Conservation (phyloP, 1,140 invertebrate genomes). For the Neodiprion lecontei region DNA sequence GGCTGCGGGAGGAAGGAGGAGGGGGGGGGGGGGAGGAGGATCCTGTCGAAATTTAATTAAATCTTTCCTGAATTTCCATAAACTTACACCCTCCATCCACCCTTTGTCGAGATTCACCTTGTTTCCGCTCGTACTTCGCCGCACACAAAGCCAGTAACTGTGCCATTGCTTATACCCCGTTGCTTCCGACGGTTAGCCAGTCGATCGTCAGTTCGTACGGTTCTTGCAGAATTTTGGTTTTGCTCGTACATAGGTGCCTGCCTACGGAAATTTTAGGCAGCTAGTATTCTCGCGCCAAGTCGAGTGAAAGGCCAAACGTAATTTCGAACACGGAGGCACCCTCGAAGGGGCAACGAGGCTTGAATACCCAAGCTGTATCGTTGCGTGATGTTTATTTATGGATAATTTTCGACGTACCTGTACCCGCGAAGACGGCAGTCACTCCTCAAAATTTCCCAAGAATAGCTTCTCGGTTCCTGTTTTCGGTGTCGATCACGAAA, state of each 20-base stretch:
- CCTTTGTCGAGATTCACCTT: conserved; percentile 53
- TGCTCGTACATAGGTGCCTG: too few relatives aligned
- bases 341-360: neutral
- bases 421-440: too few relatives aligned
- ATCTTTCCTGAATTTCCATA: conserved; percentile 60
- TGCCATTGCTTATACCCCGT: too few relatives aligned
- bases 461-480: too few relatives aligned
- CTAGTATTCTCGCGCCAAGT: neutral
- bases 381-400: too few relatives aligned
- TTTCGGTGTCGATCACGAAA: too few relatives aligned
- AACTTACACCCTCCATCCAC: conserved; percentile 45
- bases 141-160: too few relatives aligned
- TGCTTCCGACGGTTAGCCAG: neutral
- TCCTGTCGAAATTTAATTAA: conserved; percentile 53
- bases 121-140: conserved; percentile 9
- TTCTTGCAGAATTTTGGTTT: neutral
- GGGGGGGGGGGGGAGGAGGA: neutral
- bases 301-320: neutral
- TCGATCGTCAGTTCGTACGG: neutral
- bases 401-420: too few relatives aligned
- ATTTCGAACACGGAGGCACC: neutral
- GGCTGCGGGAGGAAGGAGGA: neutral
- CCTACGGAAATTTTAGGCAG: neutral
- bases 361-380: too few relatives aligned
- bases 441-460: too few relatives aligned